phyloP scores from a whole-genome alignment of 1,140 invertebrate genomes.

The Hycleus phaleratus region DNA sequence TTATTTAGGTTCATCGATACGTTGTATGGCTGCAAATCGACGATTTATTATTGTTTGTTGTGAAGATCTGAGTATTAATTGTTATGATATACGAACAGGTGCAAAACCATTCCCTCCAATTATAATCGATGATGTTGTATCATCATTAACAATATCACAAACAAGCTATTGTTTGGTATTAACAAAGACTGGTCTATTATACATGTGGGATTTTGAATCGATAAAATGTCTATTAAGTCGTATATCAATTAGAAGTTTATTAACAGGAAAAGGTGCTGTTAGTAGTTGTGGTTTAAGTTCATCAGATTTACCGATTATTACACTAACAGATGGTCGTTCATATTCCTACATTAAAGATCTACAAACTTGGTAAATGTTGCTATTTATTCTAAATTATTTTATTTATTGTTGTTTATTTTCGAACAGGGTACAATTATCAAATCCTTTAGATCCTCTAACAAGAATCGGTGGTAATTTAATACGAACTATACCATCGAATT shows the following conservation, averaged over 20 bases:
- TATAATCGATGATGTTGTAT: conserved; percentile 34
- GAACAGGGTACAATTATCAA: conserved; percentile 43
- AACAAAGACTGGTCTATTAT: conserved; percentile 38
- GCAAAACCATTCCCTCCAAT: conserved; percentile 33
- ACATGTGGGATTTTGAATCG: conserved; percentile 38
- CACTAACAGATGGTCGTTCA: conserved; percentile 58
- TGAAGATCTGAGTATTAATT: conserved; percentile 37
- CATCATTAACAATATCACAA: conserved; percentile 33
- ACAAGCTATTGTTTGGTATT: conserved; percentile 34
- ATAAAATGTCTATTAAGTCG: conserved; percentile 33
- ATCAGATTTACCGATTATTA: conserved; percentile 55
- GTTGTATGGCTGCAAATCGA: conserved; percentile 32
- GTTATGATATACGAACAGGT: conserved; percentile 33
- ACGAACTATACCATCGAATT: conserved; percentile 21
- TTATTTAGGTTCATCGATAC: conserved; percentile 39
- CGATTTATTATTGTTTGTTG: conserved; percentile 36
- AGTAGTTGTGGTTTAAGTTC: conserved; percentile 51
- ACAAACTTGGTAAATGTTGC: conserved; percentile 52
- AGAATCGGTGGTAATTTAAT: conserved; percentile 35
- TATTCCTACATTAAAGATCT: conserved; percentile 59
- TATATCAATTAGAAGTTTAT: conserved; percentile 43
- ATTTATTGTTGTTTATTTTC: neutral
- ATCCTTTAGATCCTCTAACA: conserved; percentile 44
- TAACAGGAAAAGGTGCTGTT: conserved; percentile 46
- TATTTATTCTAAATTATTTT: neutral